These are phyloP conservation scores for Macaria liturata DNA, from an alignment of 2,888 invertebrate genomes.

Conservation along the genomic window DNA sequence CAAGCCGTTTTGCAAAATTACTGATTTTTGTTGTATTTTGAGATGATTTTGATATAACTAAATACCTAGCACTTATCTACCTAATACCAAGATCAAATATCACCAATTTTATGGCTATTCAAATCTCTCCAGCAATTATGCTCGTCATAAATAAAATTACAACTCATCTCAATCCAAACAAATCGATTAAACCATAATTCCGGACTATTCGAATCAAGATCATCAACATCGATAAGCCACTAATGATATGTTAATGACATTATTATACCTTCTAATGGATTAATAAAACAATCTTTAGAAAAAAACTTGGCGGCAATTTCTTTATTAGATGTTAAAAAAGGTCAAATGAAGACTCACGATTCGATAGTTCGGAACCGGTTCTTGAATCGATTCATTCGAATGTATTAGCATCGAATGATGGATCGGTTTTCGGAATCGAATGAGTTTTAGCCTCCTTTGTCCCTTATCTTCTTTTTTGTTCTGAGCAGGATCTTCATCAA, in stretches of 20 bases:
- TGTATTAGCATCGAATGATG: constrained; percentile 61
- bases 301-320: constrained; percentile 42
- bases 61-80: too few relatives aligned
- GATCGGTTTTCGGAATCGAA: constrained; percentile 50
- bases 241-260: constrained; percentile 50
- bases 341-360: constrained; percentile 43
- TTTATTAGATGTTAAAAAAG: constrained; percentile 40
- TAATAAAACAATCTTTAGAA: constrained; percentile 47
- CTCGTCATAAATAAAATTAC: constrained; percentile 27
- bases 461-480: too few relatives aligned
- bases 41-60: too few relatives aligned
- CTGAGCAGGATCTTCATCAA: too few relatives aligned
- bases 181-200: constrained; percentile 33
- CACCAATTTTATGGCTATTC: too few relatives aligned
- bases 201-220: constrained; percentile 31
- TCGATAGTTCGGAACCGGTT: constrained; percentile 47
- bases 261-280: constrained; percentile 50
- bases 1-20: too few relatives aligned
- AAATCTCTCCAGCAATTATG: constrained; percentile 6
- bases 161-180: constrained; percentile 32
- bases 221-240: constrained; percentile 24
- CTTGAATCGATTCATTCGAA: constrained; percentile 43
- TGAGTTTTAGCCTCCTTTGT: neutral
- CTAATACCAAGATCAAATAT: too few relatives aligned
- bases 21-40: too few relatives aligned